Percentiles rank a stretch among this genome's conserved stretches.
phyloP scores from a whole-genome alignment of 2,888 invertebrate genomes.

The Plebejus anna region DNA sequence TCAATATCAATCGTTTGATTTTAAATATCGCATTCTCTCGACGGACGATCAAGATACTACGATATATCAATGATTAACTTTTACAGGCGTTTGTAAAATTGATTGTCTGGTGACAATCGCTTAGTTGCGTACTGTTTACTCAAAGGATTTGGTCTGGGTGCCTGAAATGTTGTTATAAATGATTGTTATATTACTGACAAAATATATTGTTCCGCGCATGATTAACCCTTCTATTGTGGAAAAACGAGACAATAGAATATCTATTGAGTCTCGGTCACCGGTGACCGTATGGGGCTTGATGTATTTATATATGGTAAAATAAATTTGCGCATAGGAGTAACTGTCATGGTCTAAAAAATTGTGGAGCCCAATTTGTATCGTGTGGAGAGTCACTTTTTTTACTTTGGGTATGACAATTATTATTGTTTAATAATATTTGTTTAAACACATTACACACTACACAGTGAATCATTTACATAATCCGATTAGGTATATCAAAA shows the following conservation, averaged over 20 bases:
- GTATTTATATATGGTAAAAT: background rate
- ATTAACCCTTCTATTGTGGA: background rate
- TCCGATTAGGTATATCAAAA: no score
- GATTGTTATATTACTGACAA: slow-evolving; percentile 11
- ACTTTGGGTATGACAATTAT: no score
- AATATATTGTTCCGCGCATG: background rate
- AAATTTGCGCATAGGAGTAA: no score
- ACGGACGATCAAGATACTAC: background rate
- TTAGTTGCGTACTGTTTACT: background rate
- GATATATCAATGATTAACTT: background rate
- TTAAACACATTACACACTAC: no score
- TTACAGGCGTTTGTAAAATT: background rate
- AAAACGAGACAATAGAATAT: no score
- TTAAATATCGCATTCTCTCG: background rate
- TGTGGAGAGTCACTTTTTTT: no score
- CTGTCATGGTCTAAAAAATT: no score
- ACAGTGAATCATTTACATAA: no score
- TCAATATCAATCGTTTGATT: background rate
- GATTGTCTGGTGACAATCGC: background rate
- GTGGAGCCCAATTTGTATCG: no score
- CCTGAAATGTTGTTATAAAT: slow-evolving; percentile 3
- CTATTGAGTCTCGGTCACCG: no score
- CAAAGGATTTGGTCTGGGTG: slow-evolving; percentile 1
- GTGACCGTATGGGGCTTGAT: no score
- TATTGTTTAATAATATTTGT: no score